Evolutionary conservation across 2,888 invertebrate species (phyloP), one percentile per base, ranked within the genome.

Genomic region (Trichogramma evanescens): DNA sequence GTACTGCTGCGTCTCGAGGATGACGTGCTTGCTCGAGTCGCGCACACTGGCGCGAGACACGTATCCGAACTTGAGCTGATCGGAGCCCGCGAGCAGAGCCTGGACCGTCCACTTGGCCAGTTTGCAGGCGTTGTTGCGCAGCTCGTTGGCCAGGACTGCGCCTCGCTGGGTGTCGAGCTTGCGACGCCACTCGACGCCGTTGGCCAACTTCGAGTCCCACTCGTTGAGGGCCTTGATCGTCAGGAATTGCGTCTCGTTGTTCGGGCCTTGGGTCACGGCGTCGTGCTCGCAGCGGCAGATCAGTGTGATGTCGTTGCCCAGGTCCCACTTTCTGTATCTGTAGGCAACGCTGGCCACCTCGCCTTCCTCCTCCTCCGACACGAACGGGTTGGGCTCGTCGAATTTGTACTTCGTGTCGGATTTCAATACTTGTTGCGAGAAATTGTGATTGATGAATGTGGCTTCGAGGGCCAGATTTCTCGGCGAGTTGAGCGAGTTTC

Each of bases 111-210:
- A 99, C 77, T 98, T 99, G 65, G 98, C 98, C 63, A 99, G 83
- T 80, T 99, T 99, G 83, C 96, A 97, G n/a, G 96, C 94, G 81
- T 99, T 99, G 79, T 99, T 99, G 69, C 98, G 87, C 66, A 99
- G 81, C 79, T 99, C 99, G 72, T 98, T 97, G 13, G 99, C 99
- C 56, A 99, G 82, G 6, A 99, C 98, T 6, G 99, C 98, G 63
- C 98, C 99, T 58, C 97, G 87, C 80, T 99, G 99, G 0, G 91
- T 93, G 80, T 99, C 99, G 64, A 99, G 81, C 72, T 97, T 98
- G 75, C 95, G 93, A 56, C 98, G 86, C 99, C 99, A 99, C 74
- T 99, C 99, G 4, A 99, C 94, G 6, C 97, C 96, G 70, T 95
- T 96, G 42, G 95, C 93, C 61, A 89, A 78, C 83, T 95, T 92